These are phyloP conservation scores for Ammodytes marinus DNA, from an alignment of 2,113 vertebrate genomes.

Conservation along the genomic window DNA sequence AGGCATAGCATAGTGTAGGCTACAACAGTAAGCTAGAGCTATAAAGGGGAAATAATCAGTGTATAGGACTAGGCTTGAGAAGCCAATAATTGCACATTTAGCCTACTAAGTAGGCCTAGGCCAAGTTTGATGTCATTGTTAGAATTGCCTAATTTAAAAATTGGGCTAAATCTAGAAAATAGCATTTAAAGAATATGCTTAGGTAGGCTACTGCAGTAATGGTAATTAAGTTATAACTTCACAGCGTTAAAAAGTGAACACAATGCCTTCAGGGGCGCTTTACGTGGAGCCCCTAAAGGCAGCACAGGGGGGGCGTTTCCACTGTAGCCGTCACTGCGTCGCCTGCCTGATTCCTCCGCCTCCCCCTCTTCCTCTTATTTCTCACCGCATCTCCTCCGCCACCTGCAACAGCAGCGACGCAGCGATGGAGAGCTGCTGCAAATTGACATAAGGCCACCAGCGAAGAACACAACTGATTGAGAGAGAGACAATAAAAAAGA, in stretches of 20 bases:
- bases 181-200: no score
- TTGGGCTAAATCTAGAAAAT: no score
- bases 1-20: no score
- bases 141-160: no score
- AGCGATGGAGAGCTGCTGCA: constrained; percentile 65
- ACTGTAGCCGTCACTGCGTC: constrained; percentile 48
- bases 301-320: constrained; percentile 75
- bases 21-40: no score
- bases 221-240: neutral
- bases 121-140: no score
- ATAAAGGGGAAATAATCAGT: no score
- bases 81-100: no score
- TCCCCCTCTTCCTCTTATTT: constrained; percentile 54
- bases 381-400: constrained; percentile 64
- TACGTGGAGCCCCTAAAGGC: constrained; percentile 65
- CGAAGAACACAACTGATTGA: neutral
- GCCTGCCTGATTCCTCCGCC: constrained; percentile 27
- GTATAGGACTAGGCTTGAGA: no score
- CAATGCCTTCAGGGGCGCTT: neutral
- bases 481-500: neutral
- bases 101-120: no score
- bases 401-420: constrained; percentile 66
- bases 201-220: no score
- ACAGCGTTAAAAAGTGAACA: neutral
- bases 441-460: neutral